Evolutionary conservation across 2,888 invertebrate species (phyloP).

Genomic region (Leistus spinibarbis): DNA sequence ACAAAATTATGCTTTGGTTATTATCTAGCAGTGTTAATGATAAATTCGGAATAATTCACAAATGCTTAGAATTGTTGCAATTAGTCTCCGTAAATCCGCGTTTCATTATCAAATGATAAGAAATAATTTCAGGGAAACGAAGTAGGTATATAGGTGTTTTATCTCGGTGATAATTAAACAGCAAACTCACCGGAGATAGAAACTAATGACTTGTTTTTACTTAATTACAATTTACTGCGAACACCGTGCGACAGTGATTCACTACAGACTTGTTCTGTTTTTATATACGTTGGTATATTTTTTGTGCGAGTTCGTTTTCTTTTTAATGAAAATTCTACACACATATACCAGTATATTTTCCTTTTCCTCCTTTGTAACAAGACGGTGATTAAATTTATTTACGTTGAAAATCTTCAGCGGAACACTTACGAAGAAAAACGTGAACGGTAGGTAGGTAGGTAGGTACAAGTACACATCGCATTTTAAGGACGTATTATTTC

Average conservation of each 20-base stretch:
- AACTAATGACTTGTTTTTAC: neutral
- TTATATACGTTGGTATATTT: no score
- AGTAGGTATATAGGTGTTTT: no score
- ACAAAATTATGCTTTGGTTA: no score
- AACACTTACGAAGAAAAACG: neutral
- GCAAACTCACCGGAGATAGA: neutral
- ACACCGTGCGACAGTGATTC: neutral
- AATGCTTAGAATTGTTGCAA: no score
- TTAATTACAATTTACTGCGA: neutral
- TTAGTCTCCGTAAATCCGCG: no score
- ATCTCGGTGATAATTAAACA: neutral
- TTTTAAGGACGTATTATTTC: neutral
- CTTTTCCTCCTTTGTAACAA: neutral
- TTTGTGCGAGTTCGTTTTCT: neutral
- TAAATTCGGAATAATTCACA: no score
- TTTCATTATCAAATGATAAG: neutral
- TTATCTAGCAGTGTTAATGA: no score
- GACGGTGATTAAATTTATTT: constrained; percentile 23
- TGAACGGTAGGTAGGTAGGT: no score
- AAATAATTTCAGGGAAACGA: neutral
- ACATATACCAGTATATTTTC: neutral
- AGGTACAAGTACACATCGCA: neutral
- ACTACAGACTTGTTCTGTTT: neutral
- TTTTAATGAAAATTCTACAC: neutral
- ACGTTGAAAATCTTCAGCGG: constrained; percentile 10